phyloP scores from a whole-genome alignment of 2,888 invertebrate species.

The Pristionchus arcanus region DNA sequence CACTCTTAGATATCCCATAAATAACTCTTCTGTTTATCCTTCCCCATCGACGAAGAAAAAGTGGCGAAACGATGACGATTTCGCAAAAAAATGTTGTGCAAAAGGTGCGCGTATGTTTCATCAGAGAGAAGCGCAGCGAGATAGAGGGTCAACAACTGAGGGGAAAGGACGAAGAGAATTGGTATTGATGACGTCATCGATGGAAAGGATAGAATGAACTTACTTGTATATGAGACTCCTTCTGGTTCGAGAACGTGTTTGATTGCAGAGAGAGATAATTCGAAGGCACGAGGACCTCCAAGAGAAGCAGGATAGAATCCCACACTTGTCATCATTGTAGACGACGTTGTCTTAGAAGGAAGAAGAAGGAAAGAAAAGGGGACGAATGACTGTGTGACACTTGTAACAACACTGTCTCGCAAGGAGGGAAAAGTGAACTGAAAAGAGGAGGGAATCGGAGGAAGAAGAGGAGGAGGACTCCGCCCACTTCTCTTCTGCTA shows the following conservation, averaged over 20 bases:
- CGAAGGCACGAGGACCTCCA: constrained; percentile 61
- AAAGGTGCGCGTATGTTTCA: not conserved
- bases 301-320: constrained; percentile 61
- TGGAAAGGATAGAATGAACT: constrained; percentile 9
- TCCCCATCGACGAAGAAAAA: not conserved
- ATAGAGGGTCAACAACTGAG: not conserved
- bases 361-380: not conserved
- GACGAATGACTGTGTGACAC: not conserved
- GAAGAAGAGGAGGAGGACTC: not conserved
- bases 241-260: constrained; percentile 70
- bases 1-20: constrained; percentile 21
- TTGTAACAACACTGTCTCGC: constrained; percentile 40
- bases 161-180: not conserved
- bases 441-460: constrained; percentile 30
- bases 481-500: constrained; percentile 58
- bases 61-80: constrained; percentile 12
- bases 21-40: constrained; percentile 20
- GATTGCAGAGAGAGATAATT: constrained; percentile 64
- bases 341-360: not conserved
- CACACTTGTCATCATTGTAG: constrained; percentile 55
- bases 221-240: constrained; percentile 51
- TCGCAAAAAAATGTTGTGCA: constrained; percentile 19
- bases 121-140: not conserved
- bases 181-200: not conserved
- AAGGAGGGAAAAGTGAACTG: constrained; percentile 32